Conservation (phyloP, 30 jellyfish, hydroid and myxozoan genomes). For the Pelagia noctiluca region DNA sequence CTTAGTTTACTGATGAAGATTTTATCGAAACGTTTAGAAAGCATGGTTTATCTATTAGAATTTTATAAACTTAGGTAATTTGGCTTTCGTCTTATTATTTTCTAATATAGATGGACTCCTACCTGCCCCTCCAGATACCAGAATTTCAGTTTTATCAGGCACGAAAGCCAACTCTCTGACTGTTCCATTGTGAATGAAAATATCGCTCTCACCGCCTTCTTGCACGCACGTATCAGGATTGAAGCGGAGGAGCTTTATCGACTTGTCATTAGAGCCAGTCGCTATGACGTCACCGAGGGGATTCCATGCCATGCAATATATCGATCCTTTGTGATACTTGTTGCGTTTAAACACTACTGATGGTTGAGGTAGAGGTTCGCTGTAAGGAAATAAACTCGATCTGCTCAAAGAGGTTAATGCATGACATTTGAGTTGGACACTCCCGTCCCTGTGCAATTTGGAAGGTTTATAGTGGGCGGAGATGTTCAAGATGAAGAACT, state of each 20-base stretch:
- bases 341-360: constrained; percentile 79
- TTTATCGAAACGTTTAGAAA: too few relatives aligned
- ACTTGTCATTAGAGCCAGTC: constrained; percentile 96
- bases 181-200: constrained; percentile 91
- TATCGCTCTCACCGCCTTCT: constrained; percentile 80
- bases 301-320: constrained; percentile 96
- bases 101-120: background rate
- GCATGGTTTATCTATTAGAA: too few relatives aligned
- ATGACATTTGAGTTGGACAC: too few relatives aligned
- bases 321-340: constrained; percentile 99
- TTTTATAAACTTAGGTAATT: too few relatives aligned
- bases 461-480: too few relatives aligned
- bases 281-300: constrained; percentile 96
- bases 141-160: constrained; percentile 81
- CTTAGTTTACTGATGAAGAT: too few relatives aligned
- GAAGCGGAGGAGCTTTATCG: constrained; percentile 83
- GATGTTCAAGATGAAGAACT: too few relatives aligned
- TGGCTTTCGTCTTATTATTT: too few relatives aligned
- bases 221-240: constrained; percentile 81
- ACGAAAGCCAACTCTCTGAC: constrained; percentile 95
- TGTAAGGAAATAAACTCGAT: too few relatives aligned
- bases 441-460: too few relatives aligned
- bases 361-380: constrained; percentile 70
- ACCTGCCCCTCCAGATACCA: constrained; percentile 99
- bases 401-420: too few relatives aligned